Conservation (phyloP, 2,888 invertebrate species). For the Lottia scabra region DNA sequence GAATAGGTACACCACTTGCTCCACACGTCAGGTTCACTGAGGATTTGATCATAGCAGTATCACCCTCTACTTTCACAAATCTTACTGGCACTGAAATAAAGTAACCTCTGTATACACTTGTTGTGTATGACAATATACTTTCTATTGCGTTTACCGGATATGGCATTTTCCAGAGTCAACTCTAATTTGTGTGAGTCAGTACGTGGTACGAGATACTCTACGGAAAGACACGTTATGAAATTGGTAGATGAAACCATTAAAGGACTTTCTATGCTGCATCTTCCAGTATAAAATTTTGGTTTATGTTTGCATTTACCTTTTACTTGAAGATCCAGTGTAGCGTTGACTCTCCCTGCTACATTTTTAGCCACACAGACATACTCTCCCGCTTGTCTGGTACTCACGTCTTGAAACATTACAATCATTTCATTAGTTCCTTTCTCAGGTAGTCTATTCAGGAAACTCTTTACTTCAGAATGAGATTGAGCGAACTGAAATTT, state of each 20-base stretch:
- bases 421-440: conserved; percentile 1
- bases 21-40: conserved; percentile 23
- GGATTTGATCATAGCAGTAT: conserved; percentile 10
- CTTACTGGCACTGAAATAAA: conserved; percentile 19
- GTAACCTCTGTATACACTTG: too few species aligned
- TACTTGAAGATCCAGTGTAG: conserved; percentile 14
- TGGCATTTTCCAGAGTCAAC: too few species aligned
- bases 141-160: too few species aligned
- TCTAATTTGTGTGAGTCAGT: too few species aligned
- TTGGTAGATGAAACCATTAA: too few species aligned
- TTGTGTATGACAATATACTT: too few species aligned
- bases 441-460: not conserved
- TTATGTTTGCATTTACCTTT: conserved; percentile 16
- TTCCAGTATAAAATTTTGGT: not conserved
- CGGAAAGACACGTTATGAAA: too few species aligned
- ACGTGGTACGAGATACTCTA: too few species aligned
- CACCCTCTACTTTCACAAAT: conserved; percentile 12
- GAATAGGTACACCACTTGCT: conserved; percentile 27
- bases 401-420: conserved; percentile 1
- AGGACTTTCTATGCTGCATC: too few species aligned
- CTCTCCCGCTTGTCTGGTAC: conserved; percentile 20
- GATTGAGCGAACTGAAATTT: not conserved
- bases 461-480: not conserved
- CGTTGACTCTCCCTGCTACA: conserved; percentile 24
- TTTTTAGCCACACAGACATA: conserved; percentile 38